phyloP scores from a whole-genome alignment of 1,140 invertebrate species.

The Lucilia cuprina region DNA sequence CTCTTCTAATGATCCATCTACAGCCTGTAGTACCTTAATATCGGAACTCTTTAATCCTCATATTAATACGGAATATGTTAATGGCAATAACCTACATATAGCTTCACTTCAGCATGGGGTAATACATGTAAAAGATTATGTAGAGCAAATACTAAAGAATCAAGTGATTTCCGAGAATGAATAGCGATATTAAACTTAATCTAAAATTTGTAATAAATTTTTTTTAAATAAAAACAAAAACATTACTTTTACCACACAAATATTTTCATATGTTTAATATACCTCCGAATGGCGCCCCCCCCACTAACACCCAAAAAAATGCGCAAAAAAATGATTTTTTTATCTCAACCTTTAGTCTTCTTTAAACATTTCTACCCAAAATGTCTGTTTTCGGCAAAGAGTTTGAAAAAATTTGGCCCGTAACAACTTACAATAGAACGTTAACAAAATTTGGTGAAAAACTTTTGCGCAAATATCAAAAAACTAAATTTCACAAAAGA shows the following conservation, averaged over 20 bases:
- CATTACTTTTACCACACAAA: too few relatives aligned
- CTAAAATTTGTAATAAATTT: too few relatives aligned
- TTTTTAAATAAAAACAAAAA: too few relatives aligned
- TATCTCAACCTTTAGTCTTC: too few relatives aligned
- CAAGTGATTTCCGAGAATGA: too few relatives aligned
- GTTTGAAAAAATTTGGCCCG: conserved; percentile 38
- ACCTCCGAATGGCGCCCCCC: too few relatives aligned
- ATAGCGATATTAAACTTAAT: too few relatives aligned
- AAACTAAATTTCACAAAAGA: conserved; percentile 6
- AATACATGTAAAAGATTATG: conserved; percentile 65
- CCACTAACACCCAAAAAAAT: too few relatives aligned
- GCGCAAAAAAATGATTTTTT: too few relatives aligned
- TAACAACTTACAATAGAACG: neutral
- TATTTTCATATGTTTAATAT: too few relatives aligned
- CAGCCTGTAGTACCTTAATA: conserved; percentile 68
- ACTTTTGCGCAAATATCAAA: conserved; percentile 18
- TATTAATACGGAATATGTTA: conserved; percentile 65
- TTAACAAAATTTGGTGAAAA: conserved; percentile 32
- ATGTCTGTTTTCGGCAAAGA: conserved; percentile 25
- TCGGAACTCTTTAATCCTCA: conserved; percentile 68
- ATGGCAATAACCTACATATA: conserved; percentile 65
- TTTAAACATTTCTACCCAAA: too few relatives aligned
- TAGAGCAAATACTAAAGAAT: conserved; percentile 38
- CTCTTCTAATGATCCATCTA: conserved; percentile 69
- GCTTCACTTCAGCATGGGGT: conserved; percentile 64